Evolutionary conservation across 1,140 invertebrate genomes (phyloP), one percentile per base, ranked within the genome.

Genomic region (Sarcophaga peregrina): DNA sequence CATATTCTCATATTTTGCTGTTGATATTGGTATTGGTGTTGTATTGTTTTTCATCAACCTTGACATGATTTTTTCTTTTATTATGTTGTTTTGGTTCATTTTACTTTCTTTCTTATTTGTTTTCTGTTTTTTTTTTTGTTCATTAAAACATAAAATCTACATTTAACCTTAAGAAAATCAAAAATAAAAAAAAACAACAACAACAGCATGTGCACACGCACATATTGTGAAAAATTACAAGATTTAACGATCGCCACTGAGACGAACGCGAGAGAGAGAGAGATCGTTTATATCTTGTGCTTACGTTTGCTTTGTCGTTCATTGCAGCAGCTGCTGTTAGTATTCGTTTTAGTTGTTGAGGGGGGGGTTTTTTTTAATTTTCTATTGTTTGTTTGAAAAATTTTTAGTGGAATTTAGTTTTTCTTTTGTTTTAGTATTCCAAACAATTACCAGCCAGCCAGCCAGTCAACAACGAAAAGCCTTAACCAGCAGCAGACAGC

Each of bases 31-130:
- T n/a, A 37, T 37, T 37, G 25, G 4, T 37, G 25, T 37, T 37
- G 54, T 58, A 10, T 58, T 58, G 54, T 58, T 58, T 58, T 58
- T n/a, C 54, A 58, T 58, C 54, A 58, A 58, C 54, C 54, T 58
- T 58, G 54, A 58, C 54, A 58, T 58, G 15, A 58, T 58, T 58
- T 58, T 37, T 37, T n/a, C n/a, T 37, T 37, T 37, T 37, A 37
- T 37, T 4, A 37, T 58, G 54, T 58, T 58, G 54, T 58, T 58
- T 58, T 13, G n/a, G 11, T 58, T 58, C 54, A 58, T 58, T 58
- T 58, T 58, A 58, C 54, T 58, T 58, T 58, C 54, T 58, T 58
- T 58, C 15, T 58, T 58, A 11, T 58, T n/a, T 58, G 11, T 58
- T n/a, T 58, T 15, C 1, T 37, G 4, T 37, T 37, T 37, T 37